A percentile compares a stretch with the other conserved stretches of the same genome.
Conservation (phyloP, 2,797 vertebrate genomes). For the Psittacula derbiana region DNA sequence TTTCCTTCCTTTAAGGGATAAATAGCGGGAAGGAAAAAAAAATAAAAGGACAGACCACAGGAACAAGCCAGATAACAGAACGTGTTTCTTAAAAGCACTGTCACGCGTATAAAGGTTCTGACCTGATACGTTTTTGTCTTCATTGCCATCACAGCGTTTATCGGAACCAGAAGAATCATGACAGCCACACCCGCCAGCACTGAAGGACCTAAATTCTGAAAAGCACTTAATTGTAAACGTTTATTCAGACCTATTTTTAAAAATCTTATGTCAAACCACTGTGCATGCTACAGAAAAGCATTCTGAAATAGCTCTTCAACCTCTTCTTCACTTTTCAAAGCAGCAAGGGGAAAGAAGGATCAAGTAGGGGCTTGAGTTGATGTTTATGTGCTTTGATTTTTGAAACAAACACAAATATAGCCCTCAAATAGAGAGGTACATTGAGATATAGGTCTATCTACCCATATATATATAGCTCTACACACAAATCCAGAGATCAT, state of each 20-base stretch:
- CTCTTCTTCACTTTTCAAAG: not conserved
- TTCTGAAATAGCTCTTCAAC: not conserved
- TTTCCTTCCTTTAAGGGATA: not conserved
- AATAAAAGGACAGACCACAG: not conserved
- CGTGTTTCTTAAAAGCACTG: not conserved
- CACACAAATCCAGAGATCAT: not conserved
- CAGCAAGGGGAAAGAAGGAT: not conserved
- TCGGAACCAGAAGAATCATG: slow-evolving; percentile 93
- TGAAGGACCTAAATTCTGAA: slow-evolving; percentile 89
- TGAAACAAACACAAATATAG: not conserved
- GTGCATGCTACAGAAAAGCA: not conserved
- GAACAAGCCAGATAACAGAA: not conserved
- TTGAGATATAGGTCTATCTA: not conserved
- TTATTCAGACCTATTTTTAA: not conserved
- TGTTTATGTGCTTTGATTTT: not conserved
- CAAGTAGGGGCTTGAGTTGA: not conserved
- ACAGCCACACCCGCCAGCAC: slow-evolving; percentile 94
- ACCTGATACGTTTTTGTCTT: slow-evolving; percentile 98
- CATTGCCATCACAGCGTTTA: slow-evolving; percentile 94
- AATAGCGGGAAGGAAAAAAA: not conserved
- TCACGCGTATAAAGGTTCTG: not conserved
- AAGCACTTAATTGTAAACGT: not conserved
- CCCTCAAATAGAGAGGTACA: accelerated
- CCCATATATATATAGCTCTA: not conserved
- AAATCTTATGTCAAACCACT: not conserved